Base-by-base conservation (phyloP, 2,113 vertebrate genomes). In the Trogon surrucura region DNA sequence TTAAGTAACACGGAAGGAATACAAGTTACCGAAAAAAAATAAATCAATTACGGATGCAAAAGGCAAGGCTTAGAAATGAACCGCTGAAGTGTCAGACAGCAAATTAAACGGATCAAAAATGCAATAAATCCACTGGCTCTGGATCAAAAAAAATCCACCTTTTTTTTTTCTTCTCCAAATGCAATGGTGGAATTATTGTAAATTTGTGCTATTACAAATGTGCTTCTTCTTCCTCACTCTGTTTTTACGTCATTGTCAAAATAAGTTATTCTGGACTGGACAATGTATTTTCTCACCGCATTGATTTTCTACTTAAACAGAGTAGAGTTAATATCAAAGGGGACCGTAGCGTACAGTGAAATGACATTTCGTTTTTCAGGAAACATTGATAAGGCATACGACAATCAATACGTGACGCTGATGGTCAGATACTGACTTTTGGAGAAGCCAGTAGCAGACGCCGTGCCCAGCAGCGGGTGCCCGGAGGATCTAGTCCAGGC, bases 171-270 rank as follows among this genome's bases (percentile, higher is more conserved):
- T 38, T 26, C 8, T 27, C 60, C 81, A 96, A 89, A 87, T 62
- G 89, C 92, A 96, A 80, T 57, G 94, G 91, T 97, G 97, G 96
- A 94, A 93, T 96, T 89, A n/a, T 7, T 96, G 80, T 95, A 85
- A 97, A 94, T 97, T 98, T 98, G 98, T 98, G 98, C 98, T 98
- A 90, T 98, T 97, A 97, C 93, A 97, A 95, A 97, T 98, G 98
- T 98, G 98, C 98, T 98, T 98, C 75, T 98, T 97, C 96, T 93
- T 80, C 97, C 95, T 96, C 85, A 88, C 94, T 96, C 95, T 97
- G 96, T 89, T 97, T 86, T 89, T 26, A 83, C 94, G 69, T 58
- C 72, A 64, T 36, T 95, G 96, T 96, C 94, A 97, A 94, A 94
- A 93, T 95, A 95, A 82, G 83, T 87, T 41, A n/a, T 70, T 95